Conservation (phyloP, 2,888 invertebrate species). For the Sthenelais limicola region DNA sequence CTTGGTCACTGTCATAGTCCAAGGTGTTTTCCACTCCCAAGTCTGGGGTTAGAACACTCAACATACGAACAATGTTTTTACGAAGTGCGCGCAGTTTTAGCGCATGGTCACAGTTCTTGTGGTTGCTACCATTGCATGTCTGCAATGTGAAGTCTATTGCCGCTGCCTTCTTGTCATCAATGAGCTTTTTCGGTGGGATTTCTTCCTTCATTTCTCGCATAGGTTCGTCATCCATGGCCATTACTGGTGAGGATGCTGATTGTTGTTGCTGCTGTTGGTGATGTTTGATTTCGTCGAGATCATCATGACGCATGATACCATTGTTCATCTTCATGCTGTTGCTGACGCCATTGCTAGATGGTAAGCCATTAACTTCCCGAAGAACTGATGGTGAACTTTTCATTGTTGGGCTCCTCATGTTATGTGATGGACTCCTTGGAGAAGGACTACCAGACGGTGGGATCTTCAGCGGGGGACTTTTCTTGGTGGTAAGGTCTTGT, state of each 20-base stretch:
- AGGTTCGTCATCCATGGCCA: background rate
- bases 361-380: constrained; percentile 19
- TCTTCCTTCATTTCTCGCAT: constrained; percentile 34
- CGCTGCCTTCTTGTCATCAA: constrained; percentile 23
- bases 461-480: constrained; percentile 31
- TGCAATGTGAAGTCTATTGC: constrained; percentile 36
- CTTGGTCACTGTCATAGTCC: constrained; percentile 68
- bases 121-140: constrained; percentile 27
- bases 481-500: constrained; percentile 47
- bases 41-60: constrained; percentile 70
- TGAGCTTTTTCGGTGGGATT: background rate
- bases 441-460: constrained; percentile 19
- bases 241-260: background rate
- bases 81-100: constrained; percentile 65
- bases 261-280: constrained; percentile 3
- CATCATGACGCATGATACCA: background rate
- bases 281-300: background rate
- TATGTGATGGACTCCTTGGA: background rate
- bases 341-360: background rate
- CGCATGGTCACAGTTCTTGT: constrained; percentile 58
- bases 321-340: background rate
- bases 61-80: constrained; percentile 69
- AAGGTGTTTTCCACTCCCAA: constrained; percentile 69
- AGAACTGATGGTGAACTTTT: constrained; percentile 10
- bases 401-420: background rate